phyloP scores from a whole-genome alignment of 2,797 vertebrate genomes.

The Nothura maculosa region DNA sequence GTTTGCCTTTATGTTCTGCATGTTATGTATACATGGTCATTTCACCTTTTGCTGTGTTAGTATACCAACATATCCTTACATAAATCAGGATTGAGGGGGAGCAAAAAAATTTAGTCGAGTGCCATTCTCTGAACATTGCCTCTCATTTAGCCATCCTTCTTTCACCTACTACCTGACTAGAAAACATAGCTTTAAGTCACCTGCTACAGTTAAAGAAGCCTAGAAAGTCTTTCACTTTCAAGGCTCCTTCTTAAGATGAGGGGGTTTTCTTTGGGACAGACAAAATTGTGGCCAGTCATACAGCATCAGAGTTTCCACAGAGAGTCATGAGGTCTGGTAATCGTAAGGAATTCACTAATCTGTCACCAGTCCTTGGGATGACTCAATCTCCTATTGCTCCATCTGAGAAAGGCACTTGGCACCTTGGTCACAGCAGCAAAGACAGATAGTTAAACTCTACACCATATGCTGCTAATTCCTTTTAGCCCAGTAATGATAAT shows the following conservation, averaged over 20 bases:
- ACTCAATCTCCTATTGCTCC: neutral
- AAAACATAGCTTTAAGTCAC: neutral
- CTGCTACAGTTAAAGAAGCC: neutral
- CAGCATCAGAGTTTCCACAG: neutral
- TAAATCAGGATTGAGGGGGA: neutral
- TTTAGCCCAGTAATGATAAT: neutral
- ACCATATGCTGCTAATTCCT: neutral
- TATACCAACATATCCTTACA: neutral
- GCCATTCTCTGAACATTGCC: neutral
- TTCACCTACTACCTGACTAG: neutral
- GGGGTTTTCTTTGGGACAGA: neutral
- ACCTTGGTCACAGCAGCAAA: neutral
- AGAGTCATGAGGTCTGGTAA: neutral
- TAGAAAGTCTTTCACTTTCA: neutral
- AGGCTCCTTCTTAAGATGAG: neutral
- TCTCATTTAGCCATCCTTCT: neutral
- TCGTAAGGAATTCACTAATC: neutral
- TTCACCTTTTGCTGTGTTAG: neutral
- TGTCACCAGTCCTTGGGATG: neutral
- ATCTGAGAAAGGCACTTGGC: neutral
- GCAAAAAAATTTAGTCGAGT: neutral
- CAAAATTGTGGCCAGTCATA: rapidly evolving
- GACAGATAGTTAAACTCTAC: neutral
- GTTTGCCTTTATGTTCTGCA: neutral
- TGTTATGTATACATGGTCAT: too few relatives aligned